phyloP scores from a whole-genome alignment of 2,797 vertebrate genomes.

The Crypturellus tataupa region DNA sequence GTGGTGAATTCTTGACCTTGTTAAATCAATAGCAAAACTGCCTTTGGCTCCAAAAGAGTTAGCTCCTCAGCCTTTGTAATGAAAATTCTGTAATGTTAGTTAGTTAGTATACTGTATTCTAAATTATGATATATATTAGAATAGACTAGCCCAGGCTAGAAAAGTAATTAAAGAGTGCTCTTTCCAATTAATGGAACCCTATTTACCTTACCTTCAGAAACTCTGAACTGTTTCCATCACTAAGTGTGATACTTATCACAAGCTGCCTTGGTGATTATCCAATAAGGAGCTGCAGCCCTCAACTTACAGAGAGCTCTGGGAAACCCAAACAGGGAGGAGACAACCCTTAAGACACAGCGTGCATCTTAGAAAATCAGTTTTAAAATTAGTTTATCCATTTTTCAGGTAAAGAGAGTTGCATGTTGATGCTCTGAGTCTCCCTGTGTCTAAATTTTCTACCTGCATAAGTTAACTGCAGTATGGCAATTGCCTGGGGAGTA shows the following conservation, averaged over 20 bases:
- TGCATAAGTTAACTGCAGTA: conserved; percentile 24
- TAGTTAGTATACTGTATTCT: conserved; percentile 36
- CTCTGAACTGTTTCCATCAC: conserved; percentile 57
- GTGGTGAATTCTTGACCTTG: conserved; percentile 57
- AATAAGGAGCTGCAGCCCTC: not conserved
- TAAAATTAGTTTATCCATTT: conserved; percentile 35
- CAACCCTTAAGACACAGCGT: not conserved
- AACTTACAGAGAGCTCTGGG: conserved; percentile 15
- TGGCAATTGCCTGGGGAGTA: conserved; percentile 42
- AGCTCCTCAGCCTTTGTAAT: conserved; percentile 57
- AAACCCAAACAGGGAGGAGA: not conserved
- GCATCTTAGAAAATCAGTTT: conserved; percentile 25
- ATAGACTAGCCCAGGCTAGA: conserved; percentile 61
- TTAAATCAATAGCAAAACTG: conserved; percentile 40
- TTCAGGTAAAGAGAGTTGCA: not conserved
- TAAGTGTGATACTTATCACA: conserved; percentile 60
- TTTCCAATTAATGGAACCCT: conserved; percentile 65
- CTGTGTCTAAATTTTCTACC: conserved; percentile 37
- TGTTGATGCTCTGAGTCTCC: not conserved
- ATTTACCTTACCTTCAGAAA: conserved; percentile 69
- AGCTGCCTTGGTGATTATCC: conserved; percentile 58
- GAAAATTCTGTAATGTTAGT: conserved; percentile 52
- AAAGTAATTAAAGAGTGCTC: conserved; percentile 65
- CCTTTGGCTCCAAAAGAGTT: conserved; percentile 21
- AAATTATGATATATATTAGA: conserved; percentile 68